Conservation (phyloP, 2,113 vertebrate genomes). For the Sinocyclocheilus grahami region DNA sequence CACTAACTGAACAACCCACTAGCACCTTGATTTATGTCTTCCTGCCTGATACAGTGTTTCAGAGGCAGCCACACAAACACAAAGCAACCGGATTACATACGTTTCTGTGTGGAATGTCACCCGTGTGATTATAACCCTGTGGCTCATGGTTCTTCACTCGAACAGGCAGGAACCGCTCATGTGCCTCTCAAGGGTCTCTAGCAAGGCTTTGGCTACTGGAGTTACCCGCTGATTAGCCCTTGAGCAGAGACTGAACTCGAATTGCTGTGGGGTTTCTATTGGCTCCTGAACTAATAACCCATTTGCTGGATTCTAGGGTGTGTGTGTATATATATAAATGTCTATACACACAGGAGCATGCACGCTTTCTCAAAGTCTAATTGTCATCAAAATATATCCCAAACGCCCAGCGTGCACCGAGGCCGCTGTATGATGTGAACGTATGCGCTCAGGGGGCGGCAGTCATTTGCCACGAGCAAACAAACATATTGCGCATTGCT, state of each 20-base stretch:
- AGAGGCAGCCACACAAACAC: background rate
- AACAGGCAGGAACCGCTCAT: background rate
- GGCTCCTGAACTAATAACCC: conserved; percentile 35
- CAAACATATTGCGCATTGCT: conserved; percentile 39
- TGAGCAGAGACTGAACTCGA: background rate
- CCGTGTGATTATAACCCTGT: background rate
- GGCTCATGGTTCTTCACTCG: background rate
- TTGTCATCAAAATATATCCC: conserved; percentile 30
- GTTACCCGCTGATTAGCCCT: conserved; percentile 2
- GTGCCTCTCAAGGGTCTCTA: background rate
- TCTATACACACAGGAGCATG: background rate
- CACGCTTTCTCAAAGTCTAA: conserved; percentile 24
- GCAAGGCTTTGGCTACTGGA: background rate
- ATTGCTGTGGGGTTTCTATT: conserved; percentile 19
- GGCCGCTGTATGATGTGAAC: conserved; percentile 16
- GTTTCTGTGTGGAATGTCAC: background rate
- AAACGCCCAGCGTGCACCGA: background rate
- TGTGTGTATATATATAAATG: background rate
- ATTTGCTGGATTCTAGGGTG: background rate
- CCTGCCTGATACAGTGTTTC: background rate
- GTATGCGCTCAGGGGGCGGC: conserved; percentile 19
- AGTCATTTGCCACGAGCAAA: conserved; percentile 20
- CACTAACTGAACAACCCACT: conserved; percentile 4
- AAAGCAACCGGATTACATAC: background rate
- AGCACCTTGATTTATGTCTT: conserved; percentile 28